Base-by-base conservation (phyloP, 2,888 invertebrate species). In the Andrena hattorfiana region DNA sequence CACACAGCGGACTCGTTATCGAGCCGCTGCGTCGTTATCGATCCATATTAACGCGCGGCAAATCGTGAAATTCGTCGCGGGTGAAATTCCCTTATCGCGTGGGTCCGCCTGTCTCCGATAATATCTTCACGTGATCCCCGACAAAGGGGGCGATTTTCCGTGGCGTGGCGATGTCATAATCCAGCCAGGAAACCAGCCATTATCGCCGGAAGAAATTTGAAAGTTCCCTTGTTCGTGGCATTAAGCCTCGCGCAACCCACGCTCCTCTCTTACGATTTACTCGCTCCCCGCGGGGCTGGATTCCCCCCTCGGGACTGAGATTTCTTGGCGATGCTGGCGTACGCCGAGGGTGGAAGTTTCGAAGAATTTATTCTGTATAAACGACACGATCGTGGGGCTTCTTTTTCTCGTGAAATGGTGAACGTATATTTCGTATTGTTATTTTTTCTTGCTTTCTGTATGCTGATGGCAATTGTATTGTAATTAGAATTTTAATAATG, bases 131-230 rank as follows among this genome's bases (percentile, higher is more conserved):
- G 80, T 75, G 75, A 72, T 59, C 26, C 62, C 70, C 23, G 26
- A 7, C 48, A 30, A 23, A 63, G 51, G 23, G 20, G 26, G n/a
- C 74, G 64, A 85, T 83, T 87, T 78, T 83, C 85, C 70, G 28
- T 72, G 68, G 75, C 77, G 70, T 54, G 81, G 60, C 81, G 74
- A 85, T 77, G 73, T 70, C 75, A 76, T 88, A 88, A 89, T 83
- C 63, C 69, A 59, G 60, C 59, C 63, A 77, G 89, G 85, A 89
- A 87, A 76, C 76, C 71, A 64, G 60, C 70, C 76, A 77, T 88
- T 88, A 88, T 81, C 84, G 78, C 74, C 84, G 84, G 85, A 88
- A 84, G 76, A 85, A 70, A 80, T 49, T 77, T 70, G 56, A 79
- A 79, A 83, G 59, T 78, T 85, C 54, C 60, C 59, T 35, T 68